Conservation (phyloP, 2,797 vertebrate species). For the Alfaro cultratus region DNA sequence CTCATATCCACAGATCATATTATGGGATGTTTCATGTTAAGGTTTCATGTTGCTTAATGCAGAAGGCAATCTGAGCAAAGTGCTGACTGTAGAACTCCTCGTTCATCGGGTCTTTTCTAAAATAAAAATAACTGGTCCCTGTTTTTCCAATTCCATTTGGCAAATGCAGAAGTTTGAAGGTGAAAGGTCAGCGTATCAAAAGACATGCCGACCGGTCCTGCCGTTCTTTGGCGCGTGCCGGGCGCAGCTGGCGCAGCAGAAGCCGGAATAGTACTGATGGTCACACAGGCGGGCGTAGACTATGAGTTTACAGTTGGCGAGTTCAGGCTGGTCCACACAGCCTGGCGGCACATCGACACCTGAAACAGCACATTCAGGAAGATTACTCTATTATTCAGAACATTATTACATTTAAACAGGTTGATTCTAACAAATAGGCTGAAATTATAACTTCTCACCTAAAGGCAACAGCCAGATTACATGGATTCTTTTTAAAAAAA, state of each 20-base stretch:
- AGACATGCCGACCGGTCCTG: constrained; percentile 27
- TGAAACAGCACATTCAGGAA: neutral
- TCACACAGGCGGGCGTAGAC: constrained; percentile 91
- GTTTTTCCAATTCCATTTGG: constrained; percentile 39
- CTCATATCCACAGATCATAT: constrained; percentile 39
- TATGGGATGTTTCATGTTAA: constrained; percentile 3
- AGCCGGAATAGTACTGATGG: constrained; percentile 91
- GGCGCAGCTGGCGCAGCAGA: constrained; percentile 95
- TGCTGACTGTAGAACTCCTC: constrained; percentile 4
- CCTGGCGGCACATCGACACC: constrained; percentile 58
- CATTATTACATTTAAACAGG: too few relatives aligned
- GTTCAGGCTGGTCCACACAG: constrained; percentile 90
- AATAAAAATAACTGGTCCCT: constrained; percentile 8
- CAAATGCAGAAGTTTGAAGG: constrained; percentile 8
- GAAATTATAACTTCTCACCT: too few relatives aligned
- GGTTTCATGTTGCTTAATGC: constrained; percentile 19
- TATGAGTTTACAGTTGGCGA: constrained; percentile 94
- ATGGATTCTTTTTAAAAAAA: neutral
- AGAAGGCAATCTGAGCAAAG: constrained; percentile 33
- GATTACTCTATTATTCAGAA: neutral
- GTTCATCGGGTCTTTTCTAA: constrained; percentile 24
- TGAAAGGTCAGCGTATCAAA: neutral
- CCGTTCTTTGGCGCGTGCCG: constrained; percentile 58
- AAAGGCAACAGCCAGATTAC: neutral
- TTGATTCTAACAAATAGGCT: neutral